Evolutionary conservation across 2,797 vertebrate genomes (phyloP), one percentile per base, ranked within the genome.

Genomic region (Bufotes viridis): DNA sequence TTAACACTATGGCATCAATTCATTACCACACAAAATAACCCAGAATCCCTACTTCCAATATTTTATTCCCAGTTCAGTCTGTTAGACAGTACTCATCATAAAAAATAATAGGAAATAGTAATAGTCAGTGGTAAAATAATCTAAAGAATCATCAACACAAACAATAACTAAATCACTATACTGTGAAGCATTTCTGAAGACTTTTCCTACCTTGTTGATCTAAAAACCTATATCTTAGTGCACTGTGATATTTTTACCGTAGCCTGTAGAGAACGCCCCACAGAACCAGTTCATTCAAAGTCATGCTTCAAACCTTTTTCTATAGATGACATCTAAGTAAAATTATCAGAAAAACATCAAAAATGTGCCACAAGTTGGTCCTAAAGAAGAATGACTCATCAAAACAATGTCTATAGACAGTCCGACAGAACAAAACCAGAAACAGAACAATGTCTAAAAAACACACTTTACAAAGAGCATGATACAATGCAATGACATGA

Each of bases 311-410:
- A 26, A 61, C 11, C 65, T 67, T 63, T 53, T 65, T 51, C 61
- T 65, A 4, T 72, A 75, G 26, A 22, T 58, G 26, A 51, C 51
- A 17, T 55, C 8, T 57, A 76, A 70, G n/a, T 42, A 78, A 29
- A 17, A 34, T 83, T 17, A 70, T 86, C 55, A 83, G 76, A 82
- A 69, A 14, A 12, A 1, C 22, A 72, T 86, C 69, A 61, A 72
- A 78, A 18, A 42, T 2, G 3, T 63, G 53, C 70, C 74, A 78
- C 55, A 69, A 76, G 65, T 78, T 60, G n/a, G 60, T 81, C 51
- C 57, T 26, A 58, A 76, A 42, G 60, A 53, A 69, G 26, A 70
- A 42, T 82, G 87, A 88, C 72, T 70, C 79, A 89, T 53, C 29
- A 67, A 24, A 78, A 69, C 69, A 63, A 55, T 58, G 53, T 55